Percentiles rank a stretch among this genome's conserved stretches.
These are phyloP conservation scores for Lophura swinhoii DNA, from an alignment of 2,797 vertebrate genomes.

Conservation along the genomic window DNA sequence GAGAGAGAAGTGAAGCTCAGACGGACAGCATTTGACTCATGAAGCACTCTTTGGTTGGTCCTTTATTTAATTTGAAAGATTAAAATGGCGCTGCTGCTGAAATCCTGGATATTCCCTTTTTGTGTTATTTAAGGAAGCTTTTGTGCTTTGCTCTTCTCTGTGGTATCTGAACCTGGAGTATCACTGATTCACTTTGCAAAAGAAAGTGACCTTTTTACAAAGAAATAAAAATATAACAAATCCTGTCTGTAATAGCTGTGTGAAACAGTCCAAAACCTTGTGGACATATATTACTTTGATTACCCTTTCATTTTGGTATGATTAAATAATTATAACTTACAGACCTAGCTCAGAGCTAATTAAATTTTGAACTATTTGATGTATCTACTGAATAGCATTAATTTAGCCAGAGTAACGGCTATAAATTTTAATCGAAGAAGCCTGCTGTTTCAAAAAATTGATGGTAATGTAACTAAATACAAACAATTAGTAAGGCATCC, in stretches of 20 bases:
- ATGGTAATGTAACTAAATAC: slow-evolving; percentile 62
- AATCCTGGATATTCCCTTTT: not conserved
- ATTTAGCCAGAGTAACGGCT: slow-evolving; percentile 60
- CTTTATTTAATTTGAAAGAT: slow-evolving; percentile 30
- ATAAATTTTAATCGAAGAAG: slow-evolving; percentile 72
- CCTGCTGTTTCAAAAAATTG: slow-evolving; percentile 54
- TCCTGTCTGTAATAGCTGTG: slow-evolving; percentile 11
- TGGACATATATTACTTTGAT: slow-evolving; percentile 66
- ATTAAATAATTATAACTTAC: slow-evolving; percentile 75
- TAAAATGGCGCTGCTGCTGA: not conserved
- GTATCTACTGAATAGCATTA: slow-evolving; percentile 61
- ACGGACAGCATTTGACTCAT: not conserved
- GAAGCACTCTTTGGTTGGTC: not conserved
- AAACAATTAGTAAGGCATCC: slow-evolving; percentile 47
- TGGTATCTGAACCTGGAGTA: not conserved
- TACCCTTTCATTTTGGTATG: slow-evolving; percentile 73
- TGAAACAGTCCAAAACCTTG: slow-evolving; percentile 51
- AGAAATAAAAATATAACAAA: not conserved
- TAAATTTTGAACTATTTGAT: slow-evolving; percentile 70
- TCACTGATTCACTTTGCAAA: slow-evolving; percentile 10
- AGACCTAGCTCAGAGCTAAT: slow-evolving; percentile 72
- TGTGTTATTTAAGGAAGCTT: not conserved
- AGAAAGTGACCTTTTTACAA: not conserved
- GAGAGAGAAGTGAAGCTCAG: not conserved
- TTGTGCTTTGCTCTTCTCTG: slow-evolving; percentile 12